Evolutionary conservation across 1,140 invertebrate species (phyloP).

Genomic region (Steinernema feltiae): DNA sequence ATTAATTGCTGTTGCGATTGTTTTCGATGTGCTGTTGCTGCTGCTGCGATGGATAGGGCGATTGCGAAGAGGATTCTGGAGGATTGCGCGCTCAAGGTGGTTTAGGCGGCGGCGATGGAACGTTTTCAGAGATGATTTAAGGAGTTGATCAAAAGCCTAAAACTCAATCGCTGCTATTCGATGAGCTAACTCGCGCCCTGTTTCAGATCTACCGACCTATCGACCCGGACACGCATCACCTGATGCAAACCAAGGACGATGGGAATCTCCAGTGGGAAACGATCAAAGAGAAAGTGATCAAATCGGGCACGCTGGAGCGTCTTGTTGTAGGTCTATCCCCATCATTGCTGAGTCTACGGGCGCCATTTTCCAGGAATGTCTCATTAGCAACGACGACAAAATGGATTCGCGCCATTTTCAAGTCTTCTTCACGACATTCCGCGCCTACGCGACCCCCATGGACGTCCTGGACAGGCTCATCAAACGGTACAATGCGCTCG

Average conservation of each 20-base stretch:
- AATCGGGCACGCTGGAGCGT: conserved; percentile 86
- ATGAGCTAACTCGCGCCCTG: too few relatives aligned
- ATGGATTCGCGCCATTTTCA: conserved; percentile 94
- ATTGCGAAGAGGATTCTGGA: conserved; percentile 7
- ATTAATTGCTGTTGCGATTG: background rate
- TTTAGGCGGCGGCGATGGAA: too few relatives aligned
- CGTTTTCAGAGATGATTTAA: background rate
- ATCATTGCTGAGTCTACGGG: conserved; percentile 62
- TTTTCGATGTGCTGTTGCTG: too few relatives aligned
- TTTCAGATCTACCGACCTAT: conserved; percentile 53
- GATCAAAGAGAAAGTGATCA: conserved; percentile 86
- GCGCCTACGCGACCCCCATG: conserved; percentile 74
- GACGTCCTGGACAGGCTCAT: conserved; percentile 76
- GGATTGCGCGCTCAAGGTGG: background rate
- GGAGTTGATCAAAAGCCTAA: too few relatives aligned
- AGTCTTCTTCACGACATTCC: conserved; percentile 88
- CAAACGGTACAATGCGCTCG: conserved; percentile 68
- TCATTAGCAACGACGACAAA: conserved; percentile 71
- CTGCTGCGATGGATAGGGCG: conserved; percentile 16
- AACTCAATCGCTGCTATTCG: too few relatives aligned
- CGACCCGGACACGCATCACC: conserved; percentile 47
- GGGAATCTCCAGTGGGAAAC: conserved; percentile 98
- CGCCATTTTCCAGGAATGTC: conserved; percentile 41
- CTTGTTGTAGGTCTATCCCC: conserved; percentile 82
- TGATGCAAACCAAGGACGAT: conserved; percentile 65